These are phyloP conservation scores for Dryoscopus gambensis DNA, from an alignment of 2,113 vertebrate species.

Conservation along the genomic window DNA sequence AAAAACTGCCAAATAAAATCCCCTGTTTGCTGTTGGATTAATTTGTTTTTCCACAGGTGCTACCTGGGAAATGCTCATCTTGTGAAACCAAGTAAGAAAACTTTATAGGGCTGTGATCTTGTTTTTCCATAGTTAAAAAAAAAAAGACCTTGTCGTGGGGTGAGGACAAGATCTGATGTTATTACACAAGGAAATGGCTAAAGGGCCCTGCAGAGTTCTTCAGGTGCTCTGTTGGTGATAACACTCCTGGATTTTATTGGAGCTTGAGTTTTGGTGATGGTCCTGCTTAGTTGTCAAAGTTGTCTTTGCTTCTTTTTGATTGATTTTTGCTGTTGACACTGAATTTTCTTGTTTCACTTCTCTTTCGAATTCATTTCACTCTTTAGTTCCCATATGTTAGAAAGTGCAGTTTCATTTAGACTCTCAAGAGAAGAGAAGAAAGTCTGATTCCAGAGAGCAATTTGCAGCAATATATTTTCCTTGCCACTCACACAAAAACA, in stretches of 20 bases:
- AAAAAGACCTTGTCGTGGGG: background rate
- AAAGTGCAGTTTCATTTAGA: constrained; percentile 26
- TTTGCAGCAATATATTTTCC: constrained; percentile 12
- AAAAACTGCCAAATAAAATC: background rate
- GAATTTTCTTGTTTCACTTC: constrained; percentile 32
- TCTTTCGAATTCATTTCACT: background rate
- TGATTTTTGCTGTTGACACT: background rate
- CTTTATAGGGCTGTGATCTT: background rate
- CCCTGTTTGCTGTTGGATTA: background rate
- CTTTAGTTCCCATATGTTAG: constrained; percentile 16
- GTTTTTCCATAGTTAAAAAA: background rate
- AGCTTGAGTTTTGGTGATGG: background rate
- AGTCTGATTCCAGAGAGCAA: constrained; percentile 1
- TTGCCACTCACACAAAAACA: background rate
- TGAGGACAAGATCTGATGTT: background rate
- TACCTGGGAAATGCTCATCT: background rate
- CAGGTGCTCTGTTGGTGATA: background rate
- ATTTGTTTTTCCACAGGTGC: background rate
- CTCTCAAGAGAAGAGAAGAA: background rate
- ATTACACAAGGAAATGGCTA: background rate
- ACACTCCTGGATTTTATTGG: background rate
- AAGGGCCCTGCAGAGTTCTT: background rate
- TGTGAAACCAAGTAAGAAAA: background rate
- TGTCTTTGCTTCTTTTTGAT: background rate
- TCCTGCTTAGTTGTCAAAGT: background rate